phyloP scores from a whole-genome alignment of 1,140 invertebrate species.

The Chrysopa pallens region DNA sequence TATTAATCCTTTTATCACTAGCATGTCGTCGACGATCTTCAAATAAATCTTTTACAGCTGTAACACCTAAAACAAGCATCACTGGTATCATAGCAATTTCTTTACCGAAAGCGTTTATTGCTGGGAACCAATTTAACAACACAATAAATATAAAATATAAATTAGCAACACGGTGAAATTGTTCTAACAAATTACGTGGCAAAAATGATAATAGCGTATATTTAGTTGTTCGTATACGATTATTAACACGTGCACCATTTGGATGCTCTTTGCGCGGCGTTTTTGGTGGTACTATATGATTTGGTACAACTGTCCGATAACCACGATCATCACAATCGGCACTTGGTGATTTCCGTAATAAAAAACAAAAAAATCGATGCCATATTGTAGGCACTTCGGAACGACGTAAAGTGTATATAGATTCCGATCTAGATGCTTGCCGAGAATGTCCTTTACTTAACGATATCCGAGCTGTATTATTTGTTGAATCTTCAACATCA shows the following conservation, averaged over 20 bases:
- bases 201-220: slow-evolving; percentile 88
- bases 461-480: slow-evolving; percentile 25
- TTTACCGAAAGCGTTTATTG: slow-evolving; percentile 88
- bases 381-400: slow-evolving; percentile 47
- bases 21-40: slow-evolving; percentile 80
- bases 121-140: slow-evolving; percentile 84
- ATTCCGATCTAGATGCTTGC: slow-evolving; percentile 57
- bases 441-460: slow-evolving; percentile 37
- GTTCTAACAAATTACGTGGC: slow-evolving; percentile 92
- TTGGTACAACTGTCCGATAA: slow-evolving; percentile 57
- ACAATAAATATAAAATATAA: slow-evolving; percentile 97
- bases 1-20: slow-evolving; percentile 88
- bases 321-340: slow-evolving; percentile 42
- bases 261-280: slow-evolving; percentile 63
- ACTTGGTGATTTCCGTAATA: slow-evolving; percentile 27
- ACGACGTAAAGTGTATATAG: slow-evolving; percentile 69
- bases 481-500: slow-evolving; percentile 25
- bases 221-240: slow-evolving; percentile 87
- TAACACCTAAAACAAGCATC: slow-evolving; percentile 88
- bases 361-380: slow-evolving; percentile 40
- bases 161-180: slow-evolving; percentile 95
- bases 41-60: slow-evolving; percentile 90
- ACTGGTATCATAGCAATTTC: slow-evolving; percentile 92
- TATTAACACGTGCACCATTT: slow-evolving; percentile 59
- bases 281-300: slow-evolving; percentile 62